phyloP scores from a whole-genome alignment of 2,113 vertebrate species.

The Promerops cafer region DNA sequence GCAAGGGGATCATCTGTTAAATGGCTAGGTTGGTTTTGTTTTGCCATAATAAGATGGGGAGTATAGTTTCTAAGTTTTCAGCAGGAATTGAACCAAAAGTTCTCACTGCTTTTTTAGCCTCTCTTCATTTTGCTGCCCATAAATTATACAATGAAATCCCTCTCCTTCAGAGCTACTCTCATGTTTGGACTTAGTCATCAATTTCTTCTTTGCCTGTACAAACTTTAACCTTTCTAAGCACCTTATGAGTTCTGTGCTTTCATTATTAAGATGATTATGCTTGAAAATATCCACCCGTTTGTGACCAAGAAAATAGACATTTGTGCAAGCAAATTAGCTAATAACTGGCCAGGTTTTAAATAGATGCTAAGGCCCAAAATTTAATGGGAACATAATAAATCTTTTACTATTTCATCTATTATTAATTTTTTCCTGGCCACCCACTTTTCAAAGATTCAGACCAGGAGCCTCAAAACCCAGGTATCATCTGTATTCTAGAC shows the following conservation, averaged over 20 bases:
- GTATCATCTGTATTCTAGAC: neutral
- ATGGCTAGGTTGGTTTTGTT: neutral
- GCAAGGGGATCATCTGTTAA: constrained; percentile 47
- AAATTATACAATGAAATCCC: constrained; percentile 1
- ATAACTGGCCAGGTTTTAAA: neutral
- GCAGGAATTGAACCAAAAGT: neutral
- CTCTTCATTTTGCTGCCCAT: constrained; percentile 7
- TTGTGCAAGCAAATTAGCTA: neutral
- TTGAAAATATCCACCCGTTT: neutral
- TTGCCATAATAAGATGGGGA: neutral
- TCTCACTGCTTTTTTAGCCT: neutral
- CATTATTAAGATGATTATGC: neutral
- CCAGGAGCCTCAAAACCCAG: neutral
- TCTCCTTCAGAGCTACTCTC: neutral
- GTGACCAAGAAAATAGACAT: neutral
- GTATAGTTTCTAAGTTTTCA: constrained; percentile 6
- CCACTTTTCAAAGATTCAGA: neutral
- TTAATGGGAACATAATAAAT: neutral
- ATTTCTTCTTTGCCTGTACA: neutral
- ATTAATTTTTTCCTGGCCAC: neutral
- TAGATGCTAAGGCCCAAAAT: neutral
- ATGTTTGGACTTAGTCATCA: neutral
- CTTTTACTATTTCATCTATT: neutral
- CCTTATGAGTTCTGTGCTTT: neutral
- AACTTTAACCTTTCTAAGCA: neutral